Conservation (phyloP, 2,113 vertebrate species). For the Prolemur simus region DNA sequence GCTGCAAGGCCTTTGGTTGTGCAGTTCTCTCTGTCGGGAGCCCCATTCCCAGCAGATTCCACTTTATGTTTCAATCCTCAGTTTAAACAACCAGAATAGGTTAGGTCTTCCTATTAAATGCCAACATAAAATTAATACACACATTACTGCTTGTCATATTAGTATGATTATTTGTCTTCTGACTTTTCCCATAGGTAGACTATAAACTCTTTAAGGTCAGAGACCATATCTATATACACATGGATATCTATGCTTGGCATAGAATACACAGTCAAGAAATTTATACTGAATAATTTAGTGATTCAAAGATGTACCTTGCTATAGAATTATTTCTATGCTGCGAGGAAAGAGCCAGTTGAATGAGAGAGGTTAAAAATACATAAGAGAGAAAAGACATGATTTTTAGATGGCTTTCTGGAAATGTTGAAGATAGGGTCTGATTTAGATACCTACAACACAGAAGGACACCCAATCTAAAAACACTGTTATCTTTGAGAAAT, state of each 20-base stretch:
- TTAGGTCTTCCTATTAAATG: not conserved
- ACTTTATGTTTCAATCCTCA: not conserved
- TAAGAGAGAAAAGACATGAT: not conserved
- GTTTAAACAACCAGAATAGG: not conserved
- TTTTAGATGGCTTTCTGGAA: not conserved
- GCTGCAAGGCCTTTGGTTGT: not conserved
- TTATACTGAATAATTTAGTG: not conserved
- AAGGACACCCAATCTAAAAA: not conserved
- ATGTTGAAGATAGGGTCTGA: not conserved
- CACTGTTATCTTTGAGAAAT: not conserved
- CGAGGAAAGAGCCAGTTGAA: not conserved
- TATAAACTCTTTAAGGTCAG: not conserved
- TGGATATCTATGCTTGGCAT: not conserved
- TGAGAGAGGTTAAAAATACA: not conserved
- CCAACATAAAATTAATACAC: not conserved
- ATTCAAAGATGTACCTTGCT: not conserved
- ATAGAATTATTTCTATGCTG: not conserved
- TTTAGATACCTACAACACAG: not conserved
- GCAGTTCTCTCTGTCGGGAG: not conserved
- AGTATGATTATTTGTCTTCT: not conserved
- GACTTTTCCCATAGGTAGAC: not conserved
- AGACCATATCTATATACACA: not conserved
- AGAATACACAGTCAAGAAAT: not conserved
- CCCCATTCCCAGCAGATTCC: not conserved
- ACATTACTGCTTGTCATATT: not conserved